Conservation (phyloP, 64 coral and sea anemone species). For the Anthopleura sola region DNA sequence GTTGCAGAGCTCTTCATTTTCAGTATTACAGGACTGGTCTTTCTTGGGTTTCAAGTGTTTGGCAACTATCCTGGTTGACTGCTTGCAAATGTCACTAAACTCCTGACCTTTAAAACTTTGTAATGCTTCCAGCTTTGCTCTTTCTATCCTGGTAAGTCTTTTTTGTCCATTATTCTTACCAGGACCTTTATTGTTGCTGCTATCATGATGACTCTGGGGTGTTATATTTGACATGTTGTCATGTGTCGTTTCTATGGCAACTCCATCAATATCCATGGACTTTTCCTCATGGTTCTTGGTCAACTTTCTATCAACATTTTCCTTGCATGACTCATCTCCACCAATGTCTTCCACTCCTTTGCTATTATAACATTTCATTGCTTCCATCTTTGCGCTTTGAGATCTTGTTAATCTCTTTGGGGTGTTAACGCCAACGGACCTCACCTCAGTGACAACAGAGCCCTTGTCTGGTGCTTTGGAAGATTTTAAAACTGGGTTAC, state of each 20-base stretch:
- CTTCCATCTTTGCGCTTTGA: constrained; percentile 25
- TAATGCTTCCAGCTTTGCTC: constrained; percentile 71
- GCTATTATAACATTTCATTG: constrained; percentile 30
- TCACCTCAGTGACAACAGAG: not conserved
- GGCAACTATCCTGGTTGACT: constrained; percentile 68
- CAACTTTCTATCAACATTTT: not conserved
- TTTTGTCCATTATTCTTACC: not conserved
- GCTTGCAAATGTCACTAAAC: constrained; percentile 60
- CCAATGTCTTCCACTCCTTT: not conserved
- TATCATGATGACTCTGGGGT: not conserved
- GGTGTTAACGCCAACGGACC: not conserved
- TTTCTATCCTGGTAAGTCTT: constrained; percentile 60
- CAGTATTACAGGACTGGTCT: not conserved
- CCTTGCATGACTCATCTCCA: not conserved
- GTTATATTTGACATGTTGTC: not conserved
- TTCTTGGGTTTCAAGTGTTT: constrained; percentile 64
- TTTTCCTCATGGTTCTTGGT: too few species aligned
- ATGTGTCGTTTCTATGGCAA: not conserved
- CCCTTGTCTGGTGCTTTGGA: not conserved
- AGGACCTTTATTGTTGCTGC: not conserved
- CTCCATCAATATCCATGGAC: not conserved
- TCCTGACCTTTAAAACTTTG: constrained; percentile 64
- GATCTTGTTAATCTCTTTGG: constrained; percentile 32
- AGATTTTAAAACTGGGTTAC: not conserved
- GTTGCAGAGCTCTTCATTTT: not conserved